Base-by-base conservation (phyloP, 2,888 invertebrate species). In the Platycheirus rosarum region DNA sequence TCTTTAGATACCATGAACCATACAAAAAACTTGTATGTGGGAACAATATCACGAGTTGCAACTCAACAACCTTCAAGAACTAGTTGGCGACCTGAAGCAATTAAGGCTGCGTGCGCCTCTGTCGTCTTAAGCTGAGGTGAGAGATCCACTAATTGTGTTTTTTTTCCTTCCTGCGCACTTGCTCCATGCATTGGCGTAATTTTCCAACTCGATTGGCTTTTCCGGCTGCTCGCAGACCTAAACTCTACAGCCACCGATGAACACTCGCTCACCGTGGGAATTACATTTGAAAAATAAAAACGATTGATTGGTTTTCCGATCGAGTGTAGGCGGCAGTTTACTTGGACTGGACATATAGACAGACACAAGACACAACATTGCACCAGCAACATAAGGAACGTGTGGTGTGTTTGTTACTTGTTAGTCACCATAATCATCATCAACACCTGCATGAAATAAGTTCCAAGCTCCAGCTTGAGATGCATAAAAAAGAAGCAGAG, bases 301-400 rank as follows among this genome's bases (percentile, higher is more conserved):
- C 82, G 82, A 82, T 77, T 82, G 82, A 82, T 82, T 82, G 82
- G 71, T 73, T 68, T 71, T 60, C 35, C 55, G 35, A 55, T 62
- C 48, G 46, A 42, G 74, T 69, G 82, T 82, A 53, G 82, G 82
- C 55, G 82, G 73, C 46, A 35, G 13, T 55, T 48, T 48, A 53
- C 23, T 73, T 63, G 53, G 62, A 55, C 66, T 60, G 69, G 75
- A 66, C 51, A 46, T 14, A 26, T 9, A 57, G 57, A 49, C 40
- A 57, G 57, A 49, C 40, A 66, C 51, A 51, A 40, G 44, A 69
- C 48, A 57, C 23, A 60, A 44, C 60, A 60, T 42, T 29, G 44
- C 29, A 8, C 11, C 40, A 42, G 1, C 23, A 11, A 44, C 42
- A 44, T 44, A 18, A 16, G 29, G 29, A 60, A 26, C 62, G 32